Conservation (phyloP, 2,113 vertebrate species). For the Odontophorus gujanensis region DNA sequence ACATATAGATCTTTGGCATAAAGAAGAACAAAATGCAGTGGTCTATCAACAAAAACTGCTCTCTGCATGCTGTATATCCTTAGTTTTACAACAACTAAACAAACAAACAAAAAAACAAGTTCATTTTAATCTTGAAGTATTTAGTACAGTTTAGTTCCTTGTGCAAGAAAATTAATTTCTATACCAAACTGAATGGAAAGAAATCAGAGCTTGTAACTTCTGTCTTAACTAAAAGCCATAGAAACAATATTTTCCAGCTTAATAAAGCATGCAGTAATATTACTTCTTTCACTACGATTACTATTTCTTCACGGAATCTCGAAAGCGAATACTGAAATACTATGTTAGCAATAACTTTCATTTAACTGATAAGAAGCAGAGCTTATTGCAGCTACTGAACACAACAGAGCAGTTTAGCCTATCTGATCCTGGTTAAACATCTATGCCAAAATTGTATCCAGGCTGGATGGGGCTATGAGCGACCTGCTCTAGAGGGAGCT, state of each 20-base stretch:
- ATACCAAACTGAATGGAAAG: not conserved
- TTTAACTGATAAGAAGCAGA: not conserved
- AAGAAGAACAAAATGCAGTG: not conserved
- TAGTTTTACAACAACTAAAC: not conserved
- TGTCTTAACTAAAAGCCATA: not conserved
- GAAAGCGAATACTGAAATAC: not conserved
- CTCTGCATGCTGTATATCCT: not conserved
- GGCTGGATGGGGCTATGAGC: too few relatives aligned
- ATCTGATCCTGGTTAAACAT: not conserved
- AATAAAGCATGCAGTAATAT: not conserved
- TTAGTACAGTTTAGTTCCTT: not conserved
- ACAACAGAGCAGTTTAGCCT: not conserved
- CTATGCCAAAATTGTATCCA: not conserved
- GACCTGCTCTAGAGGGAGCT: too few relatives aligned
- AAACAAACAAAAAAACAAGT: not conserved
- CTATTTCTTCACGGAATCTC: not conserved
- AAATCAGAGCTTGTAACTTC: not conserved
- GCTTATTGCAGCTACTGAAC: not conserved
- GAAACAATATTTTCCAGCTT: not conserved
- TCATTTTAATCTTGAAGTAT: not conserved
- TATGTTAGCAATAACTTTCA: not conserved
- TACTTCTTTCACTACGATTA: not conserved
- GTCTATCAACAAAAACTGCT: not conserved
- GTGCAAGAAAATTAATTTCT: not conserved
- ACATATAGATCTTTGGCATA: not conserved